Conservation (phyloP, 2,113 vertebrate species). For the Uropsilus gracilis region DNA sequence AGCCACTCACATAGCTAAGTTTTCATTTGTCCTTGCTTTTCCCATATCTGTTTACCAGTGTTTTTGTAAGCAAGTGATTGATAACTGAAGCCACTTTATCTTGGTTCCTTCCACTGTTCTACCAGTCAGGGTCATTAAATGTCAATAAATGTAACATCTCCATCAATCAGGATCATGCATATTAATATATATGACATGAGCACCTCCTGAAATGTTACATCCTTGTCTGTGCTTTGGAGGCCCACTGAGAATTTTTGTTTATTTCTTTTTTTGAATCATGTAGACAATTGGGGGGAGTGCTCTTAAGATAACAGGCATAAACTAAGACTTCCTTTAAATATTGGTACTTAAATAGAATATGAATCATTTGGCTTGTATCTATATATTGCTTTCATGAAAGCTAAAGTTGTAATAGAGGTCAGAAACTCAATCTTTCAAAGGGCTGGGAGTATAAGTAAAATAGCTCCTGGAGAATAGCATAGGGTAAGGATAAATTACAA, state of each 20-base stretch:
- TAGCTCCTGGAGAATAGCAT: neutral
- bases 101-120: too few relatives aligned
- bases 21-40: too few relatives aligned
- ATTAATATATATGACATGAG: too few relatives aligned
- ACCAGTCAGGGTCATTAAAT: too few relatives aligned
- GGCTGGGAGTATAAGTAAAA: neutral
- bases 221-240: neutral
- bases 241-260: neutral
- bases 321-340: neutral
- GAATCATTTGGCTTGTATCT: neutral
- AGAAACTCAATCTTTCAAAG: neutral
- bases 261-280: neutral
- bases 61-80: too few relatives aligned
- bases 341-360: neutral
- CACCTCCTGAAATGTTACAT: neutral
- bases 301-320: neutral
- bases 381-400: neutral
- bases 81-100: too few relatives aligned
- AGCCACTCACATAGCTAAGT: too few relatives aligned
- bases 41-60: too few relatives aligned
- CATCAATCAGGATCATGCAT: too few relatives aligned
- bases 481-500: neutral
- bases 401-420: neutral
- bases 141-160: too few relatives aligned
- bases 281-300: neutral